Conservation (phyloP, 2,113 vertebrate genomes). For the Neomonachus schauinslandi region DNA sequence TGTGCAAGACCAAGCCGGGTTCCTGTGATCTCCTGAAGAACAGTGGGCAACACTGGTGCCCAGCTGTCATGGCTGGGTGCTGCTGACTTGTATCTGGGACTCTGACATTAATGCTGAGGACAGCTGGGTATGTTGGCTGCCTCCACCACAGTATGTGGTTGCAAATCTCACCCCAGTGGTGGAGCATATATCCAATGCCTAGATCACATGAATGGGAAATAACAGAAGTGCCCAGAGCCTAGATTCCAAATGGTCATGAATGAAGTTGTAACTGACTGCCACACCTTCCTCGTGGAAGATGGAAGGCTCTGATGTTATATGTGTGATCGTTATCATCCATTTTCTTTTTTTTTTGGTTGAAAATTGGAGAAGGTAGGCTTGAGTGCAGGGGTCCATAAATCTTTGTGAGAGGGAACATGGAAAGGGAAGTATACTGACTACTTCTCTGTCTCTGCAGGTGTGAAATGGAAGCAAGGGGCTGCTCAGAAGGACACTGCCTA, state of each 20-base stretch:
- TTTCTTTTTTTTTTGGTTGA: not conserved
- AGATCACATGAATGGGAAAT: not conserved
- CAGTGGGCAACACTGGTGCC: not conserved
- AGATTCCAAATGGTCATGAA: not conserved
- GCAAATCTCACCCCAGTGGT: not conserved
- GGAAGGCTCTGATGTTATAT: not conserved
- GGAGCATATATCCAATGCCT: not conserved
- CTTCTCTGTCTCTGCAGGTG: slow-evolving; percentile 86
- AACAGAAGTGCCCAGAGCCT: not conserved
- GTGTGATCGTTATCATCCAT: not conserved
- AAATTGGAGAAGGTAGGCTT: not conserved
- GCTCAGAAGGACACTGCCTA: slow-evolving; percentile 87
- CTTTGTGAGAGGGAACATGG: not conserved
- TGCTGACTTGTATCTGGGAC: not conserved
- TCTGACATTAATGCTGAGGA: not conserved
- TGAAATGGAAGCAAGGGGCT: slow-evolving; percentile 84
- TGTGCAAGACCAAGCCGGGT: not conserved
- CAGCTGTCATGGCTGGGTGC: not conserved
- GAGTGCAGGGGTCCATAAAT: not conserved
- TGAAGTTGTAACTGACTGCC: not conserved
- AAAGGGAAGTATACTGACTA: not conserved
- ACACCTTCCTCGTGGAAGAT: not conserved
- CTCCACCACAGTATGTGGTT: not conserved
- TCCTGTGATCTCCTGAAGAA: not conserved
- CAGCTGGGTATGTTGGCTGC: not conserved